Base-by-base conservation (phyloP, 2,888 invertebrate genomes). In the Entomobrya proxima region DNA sequence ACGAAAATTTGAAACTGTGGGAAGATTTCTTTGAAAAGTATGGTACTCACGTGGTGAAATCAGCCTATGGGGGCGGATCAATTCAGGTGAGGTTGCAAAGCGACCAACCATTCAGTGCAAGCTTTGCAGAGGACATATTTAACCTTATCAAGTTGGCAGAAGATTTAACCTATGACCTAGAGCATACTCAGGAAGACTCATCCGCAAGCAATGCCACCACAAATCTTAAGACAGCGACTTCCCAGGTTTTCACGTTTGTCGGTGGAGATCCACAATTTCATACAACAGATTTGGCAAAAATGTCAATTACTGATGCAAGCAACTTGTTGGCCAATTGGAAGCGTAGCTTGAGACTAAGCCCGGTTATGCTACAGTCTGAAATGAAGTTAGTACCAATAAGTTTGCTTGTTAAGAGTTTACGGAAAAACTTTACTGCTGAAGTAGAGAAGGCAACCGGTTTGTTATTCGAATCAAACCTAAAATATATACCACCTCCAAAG, bases 21-120 rank as follows among this genome's bases (percentile, higher is more conserved):
- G 76, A 69, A 1, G 5, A 40, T 0, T 88, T 86, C 61, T 88
- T 88, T n/a, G 47, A 77, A 13, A 61, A 84, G 7, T 88, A 77
- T 77, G 88, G 88, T 11, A 88, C 88, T 50, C 88, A 88, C 44
- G 81, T 88, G 0, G 86, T 88, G 0, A 69, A 52, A 9, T 84
- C 86, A 0, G 47, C 32, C 0, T 32, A 86, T 67, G 88, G 88
- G 11, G 88, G 88, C 1, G 88, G 88, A 1, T 40, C 76, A 0
- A 85, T 88, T 21, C 50, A 81, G 75, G 85, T 88, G 30, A 0
- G 32, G 35, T 13, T 88, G 13, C 13, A 21, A 9, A 79, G 67
- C n/a, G 24, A 84, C 18, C 13, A 67, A 15, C 21, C 75, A 18
- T 86, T 40, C 21, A 35, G 37, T 15, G 11, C 7, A 1, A 44